phyloP scores from a whole-genome alignment of 2,797 vertebrate genomes.

The Eidolon dupreanum region DNA sequence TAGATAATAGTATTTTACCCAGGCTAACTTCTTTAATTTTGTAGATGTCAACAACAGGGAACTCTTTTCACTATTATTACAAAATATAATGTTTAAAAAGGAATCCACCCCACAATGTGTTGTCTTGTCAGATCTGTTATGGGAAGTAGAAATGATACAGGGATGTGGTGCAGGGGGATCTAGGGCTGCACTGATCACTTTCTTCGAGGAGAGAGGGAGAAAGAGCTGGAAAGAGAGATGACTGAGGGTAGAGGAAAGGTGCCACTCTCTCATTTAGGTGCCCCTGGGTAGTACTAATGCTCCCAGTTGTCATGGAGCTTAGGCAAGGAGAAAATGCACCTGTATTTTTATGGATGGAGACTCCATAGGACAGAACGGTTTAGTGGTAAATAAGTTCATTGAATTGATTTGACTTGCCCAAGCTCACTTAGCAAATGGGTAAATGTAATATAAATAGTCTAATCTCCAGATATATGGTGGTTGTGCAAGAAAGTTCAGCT shows the following conservation, averaged over 20 bases:
- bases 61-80: background rate
- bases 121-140: conserved; percentile 40
- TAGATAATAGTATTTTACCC: background rate
- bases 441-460: conserved; percentile 56
- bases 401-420: conserved; percentile 46
- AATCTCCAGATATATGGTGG: conserved; percentile 38
- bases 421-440: conserved; percentile 28
- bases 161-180: background rate
- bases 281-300: background rate
- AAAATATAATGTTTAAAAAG: conserved; percentile 49
- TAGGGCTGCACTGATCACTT: background rate
- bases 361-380: background rate
- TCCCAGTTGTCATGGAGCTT: background rate
- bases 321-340: background rate
- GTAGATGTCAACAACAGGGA: background rate
- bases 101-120: background rate
- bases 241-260: background rate
- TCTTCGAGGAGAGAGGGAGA: background rate
- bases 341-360: conserved; percentile 11
- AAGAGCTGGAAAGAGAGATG: background rate
- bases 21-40: conserved; percentile 25
- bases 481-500: conserved; percentile 41
- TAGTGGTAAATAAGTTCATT: conserved; percentile 12
- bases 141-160: conserved; percentile 6
- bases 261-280: background rate